These are phyloP conservation scores for Tokudaia tokunoshimensis DNA, from an alignment of 2,797 vertebrate genomes.

Conservation along the genomic window DNA sequence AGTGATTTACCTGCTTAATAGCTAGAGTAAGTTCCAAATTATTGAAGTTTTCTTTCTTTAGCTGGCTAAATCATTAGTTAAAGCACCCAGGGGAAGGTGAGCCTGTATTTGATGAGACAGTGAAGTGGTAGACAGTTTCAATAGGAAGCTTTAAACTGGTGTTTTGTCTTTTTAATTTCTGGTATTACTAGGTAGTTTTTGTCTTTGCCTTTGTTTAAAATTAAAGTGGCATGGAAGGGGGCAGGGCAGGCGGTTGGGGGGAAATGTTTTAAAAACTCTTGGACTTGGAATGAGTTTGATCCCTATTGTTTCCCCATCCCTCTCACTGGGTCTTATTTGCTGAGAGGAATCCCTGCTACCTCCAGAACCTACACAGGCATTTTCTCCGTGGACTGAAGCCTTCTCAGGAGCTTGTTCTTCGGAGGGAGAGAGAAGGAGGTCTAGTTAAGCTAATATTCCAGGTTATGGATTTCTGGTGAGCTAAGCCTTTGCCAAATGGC, in stretches of 20 bases:
- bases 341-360: constrained; percentile 9
- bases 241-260: too few relatives aligned
- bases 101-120: constrained; percentile 27
- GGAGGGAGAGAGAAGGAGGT: not conserved
- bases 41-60: constrained; percentile 34
- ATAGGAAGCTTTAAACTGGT: not conserved
- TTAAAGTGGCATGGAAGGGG: not conserved
- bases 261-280: not conserved
- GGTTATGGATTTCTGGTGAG: constrained; percentile 39
- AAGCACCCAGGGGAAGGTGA: constrained; percentile 29
- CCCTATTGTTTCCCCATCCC: not conserved
- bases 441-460: constrained; percentile 10
- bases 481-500: constrained; percentile 28
- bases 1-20: constrained; percentile 46
- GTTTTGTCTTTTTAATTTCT: not conserved
- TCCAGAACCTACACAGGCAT: not conserved
- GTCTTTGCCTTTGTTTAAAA: constrained; percentile 60
- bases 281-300: not conserved
- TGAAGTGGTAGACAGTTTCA: constrained; percentile 58
- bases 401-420: constrained; percentile 15
- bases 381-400: constrained; percentile 24
- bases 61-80: constrained; percentile 63
- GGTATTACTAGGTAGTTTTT: constrained; percentile 35
- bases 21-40: constrained; percentile 10
- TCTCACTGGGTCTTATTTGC: not conserved